phyloP scores from a whole-genome alignment of 2,888 invertebrate genomes.

The Coelinius sp. region DNA sequence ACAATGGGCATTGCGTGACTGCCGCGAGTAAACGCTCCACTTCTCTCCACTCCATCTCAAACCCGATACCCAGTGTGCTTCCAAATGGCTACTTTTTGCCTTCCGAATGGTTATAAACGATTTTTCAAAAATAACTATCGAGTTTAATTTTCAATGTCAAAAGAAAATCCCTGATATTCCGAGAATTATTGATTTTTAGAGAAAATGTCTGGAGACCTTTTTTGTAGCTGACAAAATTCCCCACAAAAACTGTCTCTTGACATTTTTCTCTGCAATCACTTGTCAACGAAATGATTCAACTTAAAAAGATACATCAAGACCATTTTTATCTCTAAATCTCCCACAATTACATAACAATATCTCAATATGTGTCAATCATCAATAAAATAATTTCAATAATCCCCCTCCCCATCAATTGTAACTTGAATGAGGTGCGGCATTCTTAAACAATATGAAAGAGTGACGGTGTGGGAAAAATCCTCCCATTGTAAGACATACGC shows the following conservation, averaged over 20 bases:
- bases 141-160: background rate
- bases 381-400: slow-evolving; percentile 15
- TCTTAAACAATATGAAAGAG: slow-evolving; percentile 14
- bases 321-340: background rate
- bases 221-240: too few species aligned
- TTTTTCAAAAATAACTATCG: background rate
- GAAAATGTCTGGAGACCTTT: too few species aligned
- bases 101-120: background rate
- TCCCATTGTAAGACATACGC: slow-evolving; percentile 30
- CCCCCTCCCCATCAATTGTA: background rate
- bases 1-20: slow-evolving; percentile 20
- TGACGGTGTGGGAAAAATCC: slow-evolving; percentile 40
- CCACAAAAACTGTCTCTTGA: too few species aligned
- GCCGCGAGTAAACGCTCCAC: slow-evolving; percentile 16
- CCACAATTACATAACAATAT: background rate
- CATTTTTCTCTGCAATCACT: too few species aligned
- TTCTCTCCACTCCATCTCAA: slow-evolving; percentile 8
- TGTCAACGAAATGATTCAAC: too few species aligned
- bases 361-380: background rate
- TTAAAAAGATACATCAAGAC: background rate
- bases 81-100: slow-evolving; percentile 14
- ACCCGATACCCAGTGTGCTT: background rate
- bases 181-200: too few species aligned
- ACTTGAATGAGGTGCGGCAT: background rate
- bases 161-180: too few species aligned